These are phyloP conservation scores for Watsonalla binaria DNA, from an alignment of 2,888 invertebrate genomes.

Conservation along the genomic window DNA sequence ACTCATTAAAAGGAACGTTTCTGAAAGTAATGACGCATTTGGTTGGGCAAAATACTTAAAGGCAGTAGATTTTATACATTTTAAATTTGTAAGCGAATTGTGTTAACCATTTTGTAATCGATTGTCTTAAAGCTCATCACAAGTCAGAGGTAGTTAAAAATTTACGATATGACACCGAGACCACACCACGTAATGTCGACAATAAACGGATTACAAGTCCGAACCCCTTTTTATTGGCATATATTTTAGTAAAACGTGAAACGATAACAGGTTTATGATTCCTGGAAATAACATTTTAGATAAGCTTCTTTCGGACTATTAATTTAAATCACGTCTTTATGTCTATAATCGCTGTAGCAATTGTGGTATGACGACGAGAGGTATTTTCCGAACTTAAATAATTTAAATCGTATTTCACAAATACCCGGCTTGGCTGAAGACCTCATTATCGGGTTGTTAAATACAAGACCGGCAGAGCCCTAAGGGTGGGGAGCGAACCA, in stretches of 20 bases:
- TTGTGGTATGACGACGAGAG: background rate
- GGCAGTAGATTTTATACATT: background rate
- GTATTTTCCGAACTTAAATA: too few relatives aligned
- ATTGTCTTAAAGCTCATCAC: constrained; percentile 30
- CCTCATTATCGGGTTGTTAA: constrained; percentile 63
- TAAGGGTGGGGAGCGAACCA: constrained; percentile 39
- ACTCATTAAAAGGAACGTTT: constrained; percentile 52
- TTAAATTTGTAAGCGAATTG: background rate
- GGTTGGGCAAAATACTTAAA: too few relatives aligned
- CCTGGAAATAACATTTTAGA: constrained; percentile 38
- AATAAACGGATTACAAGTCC: constrained; percentile 67
- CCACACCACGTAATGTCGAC: constrained; percentile 51
- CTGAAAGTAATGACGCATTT: constrained; percentile 19
- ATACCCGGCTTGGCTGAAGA: constrained; percentile 27
- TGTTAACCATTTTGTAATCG: constrained; percentile 31
- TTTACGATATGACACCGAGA: constrained; percentile 45
- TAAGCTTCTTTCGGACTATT: constrained; percentile 18
- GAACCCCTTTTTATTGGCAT: constrained; percentile 61
- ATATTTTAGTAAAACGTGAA: constrained; percentile 57
- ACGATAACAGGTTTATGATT: constrained; percentile 48
- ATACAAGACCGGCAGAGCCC: constrained; percentile 52
- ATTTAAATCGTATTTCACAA: too few relatives aligned
- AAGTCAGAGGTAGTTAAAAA: constrained; percentile 48
- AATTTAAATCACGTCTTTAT: constrained; percentile 12
- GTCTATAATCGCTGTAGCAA: constrained; percentile 4